Base-by-base conservation (phyloP, 30 jellyfish, hydroid and myxozoan genomes). In the Aurelia aurita region DNA sequence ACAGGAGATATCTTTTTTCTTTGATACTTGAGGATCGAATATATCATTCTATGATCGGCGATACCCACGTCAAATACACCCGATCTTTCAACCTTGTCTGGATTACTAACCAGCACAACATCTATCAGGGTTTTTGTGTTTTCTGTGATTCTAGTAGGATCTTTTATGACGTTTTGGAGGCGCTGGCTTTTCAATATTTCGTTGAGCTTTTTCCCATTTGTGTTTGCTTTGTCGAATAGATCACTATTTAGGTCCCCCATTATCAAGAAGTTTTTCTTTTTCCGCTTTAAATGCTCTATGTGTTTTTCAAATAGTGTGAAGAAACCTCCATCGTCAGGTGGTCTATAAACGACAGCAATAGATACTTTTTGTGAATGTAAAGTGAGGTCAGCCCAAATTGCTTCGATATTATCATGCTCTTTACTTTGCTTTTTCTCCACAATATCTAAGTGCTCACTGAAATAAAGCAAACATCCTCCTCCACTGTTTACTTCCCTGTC, bases 101-200 rank as follows among this genome's bases (percentile, higher is more conserved):
- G 54, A 39, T 46, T 54, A 78, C 87, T 76, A 22, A 76, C 87
- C 18, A 76, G 29, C 87, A 76, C 57, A 51, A 76, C 74, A 76
- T 76, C 79, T 35, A 76, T 73, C 39, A 58, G 54, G 58, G 73
- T 73, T 74, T 68, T 68, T 68, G 80, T 68, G 16, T 60, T 29
- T 34, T 35, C 80, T 68, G 80, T 28, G 62, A 35, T 68, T 62
- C 80, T 68, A 29, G 80, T 68, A 29, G 25, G 80, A 29, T 68
- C 80, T 29, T 68, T 68, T 68, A 68, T 68, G 60, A 32, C 62
- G 8, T 28, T 68, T 28, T 68, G 62, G 7, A 68, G 80, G 6
- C 80, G 62, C 62, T 68, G 32, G n/a, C 80, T 68, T 62, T 68
- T 29, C 62, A 68, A 29, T 35, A 68, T 18, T 35, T 35, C 28